Base-by-base conservation (phyloP, 2,113 vertebrate genomes). In the Amazona vittata region DNA sequence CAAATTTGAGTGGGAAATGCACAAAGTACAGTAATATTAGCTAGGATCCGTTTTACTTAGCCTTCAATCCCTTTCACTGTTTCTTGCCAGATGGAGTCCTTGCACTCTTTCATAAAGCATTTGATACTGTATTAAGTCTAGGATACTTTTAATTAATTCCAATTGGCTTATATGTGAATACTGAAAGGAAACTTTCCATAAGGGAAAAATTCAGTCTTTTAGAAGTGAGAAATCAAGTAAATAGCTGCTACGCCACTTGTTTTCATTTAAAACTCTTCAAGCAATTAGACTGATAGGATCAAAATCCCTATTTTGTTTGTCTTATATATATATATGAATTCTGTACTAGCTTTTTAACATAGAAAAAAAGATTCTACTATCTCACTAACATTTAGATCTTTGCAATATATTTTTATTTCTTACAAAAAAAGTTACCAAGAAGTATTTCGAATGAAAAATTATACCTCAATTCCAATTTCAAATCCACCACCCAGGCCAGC, bases 401-500 rank as follows among this genome's bases (percentile, higher is more conserved):
- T 6, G 50, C 28, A 78, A 59, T 39, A 29, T 29, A 70, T 83
- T 84, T 83, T 86, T 89, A 78, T 75, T 92, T 86, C 53, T 94
- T 89, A 67, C 63, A 92, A 91, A 90, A 94, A 67, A 77, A 71
- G 43, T 75, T 71, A 93, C 59, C 64, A 94, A 90, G 22, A 83
- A 79, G 24, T 64, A 91, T 75, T 89, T 84, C 12, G 78, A 55
- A 94, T 55, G 29, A 26, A 68, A 89, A 89, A 78, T 57, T 39
- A 75, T 96, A 99, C 99, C 99, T 99, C 99, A 75, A 99, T 98
- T 65, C 99, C 99, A 29, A 99, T 98, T 97, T 99, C 99, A 89
- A 99, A 99, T 91, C 99, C 99, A 96, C 99, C 99, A 46, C 99
- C 99, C 37, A 99, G 98, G 31, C 99, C 99, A 37, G 99, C 99